These are phyloP conservation scores for Trematomus loennbergii DNA, from an alignment of 2,113 vertebrate genomes.

Conservation along the genomic window DNA sequence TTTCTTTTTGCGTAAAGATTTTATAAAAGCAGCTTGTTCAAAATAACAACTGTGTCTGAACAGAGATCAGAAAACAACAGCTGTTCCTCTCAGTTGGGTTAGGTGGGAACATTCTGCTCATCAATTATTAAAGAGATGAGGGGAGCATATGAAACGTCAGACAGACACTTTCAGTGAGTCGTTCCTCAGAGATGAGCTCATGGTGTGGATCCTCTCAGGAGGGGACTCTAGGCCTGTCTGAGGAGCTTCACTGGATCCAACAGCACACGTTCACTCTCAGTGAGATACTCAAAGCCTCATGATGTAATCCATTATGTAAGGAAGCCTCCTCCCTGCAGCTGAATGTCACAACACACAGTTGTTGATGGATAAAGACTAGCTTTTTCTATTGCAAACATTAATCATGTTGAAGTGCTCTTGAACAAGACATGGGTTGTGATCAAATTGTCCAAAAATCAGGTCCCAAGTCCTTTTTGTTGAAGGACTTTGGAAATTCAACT, in stretches of 20 bases:
- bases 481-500: too few relatives aligned
- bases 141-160: background rate
- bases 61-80: slow-evolving; percentile 43
- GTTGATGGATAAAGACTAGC: background rate
- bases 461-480: too few relatives aligned
- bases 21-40: background rate
- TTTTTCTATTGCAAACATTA: background rate
- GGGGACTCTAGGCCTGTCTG: too few relatives aligned
- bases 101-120: slow-evolving; percentile 16
- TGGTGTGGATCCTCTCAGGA: background rate
- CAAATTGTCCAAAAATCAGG: too few relatives aligned
- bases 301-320: slow-evolving; percentile 42
- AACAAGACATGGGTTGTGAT: too few relatives aligned
- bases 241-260: slow-evolving; percentile 6
- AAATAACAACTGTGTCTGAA: slow-evolving; percentile 4
- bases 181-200: background rate
- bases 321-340: slow-evolving; percentile 46
- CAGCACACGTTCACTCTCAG: slow-evolving; percentile 16
- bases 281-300: slow-evolving; percentile 12
- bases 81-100: slow-evolving; percentile 32
- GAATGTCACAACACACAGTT: background rate
- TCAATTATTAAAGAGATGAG: slow-evolving; percentile 50
- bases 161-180: background rate
- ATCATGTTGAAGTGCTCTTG: background rate
- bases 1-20: background rate